Evolutionary conservation across 2,797 vertebrate genomes (phyloP).

Genomic region (Tangara arthus): DNA sequence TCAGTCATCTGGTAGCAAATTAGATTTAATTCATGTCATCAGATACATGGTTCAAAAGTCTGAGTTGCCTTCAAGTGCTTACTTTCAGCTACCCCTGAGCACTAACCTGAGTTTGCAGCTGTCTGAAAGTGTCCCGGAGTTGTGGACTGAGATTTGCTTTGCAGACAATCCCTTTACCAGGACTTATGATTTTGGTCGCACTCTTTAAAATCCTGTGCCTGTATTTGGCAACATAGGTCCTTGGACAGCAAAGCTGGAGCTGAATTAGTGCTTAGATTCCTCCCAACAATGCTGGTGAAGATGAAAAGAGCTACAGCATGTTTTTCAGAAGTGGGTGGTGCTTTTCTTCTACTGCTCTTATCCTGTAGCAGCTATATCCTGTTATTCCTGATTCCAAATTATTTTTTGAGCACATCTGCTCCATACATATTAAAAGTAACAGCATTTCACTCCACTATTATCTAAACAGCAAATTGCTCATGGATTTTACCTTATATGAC

Average conservation of each 20-base stretch:
- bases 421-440: background rate
- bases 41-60: background rate
- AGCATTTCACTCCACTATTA: background rate
- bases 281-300: background rate
- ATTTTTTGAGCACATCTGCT: background rate
- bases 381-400: background rate
- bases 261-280: background rate
- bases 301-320: background rate
- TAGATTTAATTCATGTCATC: background rate
- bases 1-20: background rate
- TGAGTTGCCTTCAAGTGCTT: background rate
- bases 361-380: background rate
- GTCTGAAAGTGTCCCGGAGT: background rate
- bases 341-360: background rate
- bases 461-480: background rate
- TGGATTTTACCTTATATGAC: background rate
- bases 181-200: background rate
- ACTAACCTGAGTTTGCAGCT: background rate
- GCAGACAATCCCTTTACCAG: background rate
- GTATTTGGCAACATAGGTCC: background rate
- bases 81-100: background rate
- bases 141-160: background rate
- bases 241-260: background rate
- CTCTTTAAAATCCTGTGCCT: background rate
- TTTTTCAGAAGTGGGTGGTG: background rate